Conservation (phyloP, 2,797 vertebrate genomes). For the Notamacropus eugenii region DNA sequence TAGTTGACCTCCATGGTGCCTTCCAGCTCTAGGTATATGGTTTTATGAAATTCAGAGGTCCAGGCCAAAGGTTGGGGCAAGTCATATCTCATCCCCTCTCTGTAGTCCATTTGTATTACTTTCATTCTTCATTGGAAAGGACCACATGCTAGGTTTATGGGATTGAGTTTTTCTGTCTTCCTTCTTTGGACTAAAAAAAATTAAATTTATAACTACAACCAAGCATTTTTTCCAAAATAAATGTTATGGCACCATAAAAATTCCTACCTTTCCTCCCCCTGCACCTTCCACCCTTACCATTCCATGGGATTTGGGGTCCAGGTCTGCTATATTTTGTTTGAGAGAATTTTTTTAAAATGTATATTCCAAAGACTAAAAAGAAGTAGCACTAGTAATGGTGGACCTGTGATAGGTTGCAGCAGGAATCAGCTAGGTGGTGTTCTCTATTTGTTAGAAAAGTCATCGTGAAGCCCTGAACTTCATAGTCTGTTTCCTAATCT, state of each 20-base stretch:
- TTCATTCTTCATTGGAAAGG: not conserved
- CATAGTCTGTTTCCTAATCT: not conserved
- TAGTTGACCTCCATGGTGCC: not conserved
- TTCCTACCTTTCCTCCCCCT: not conserved
- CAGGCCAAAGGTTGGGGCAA: not conserved
- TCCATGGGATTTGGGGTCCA: not conserved
- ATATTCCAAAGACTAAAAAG: not conserved
- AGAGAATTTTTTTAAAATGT: not conserved
- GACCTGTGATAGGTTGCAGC: not conserved
- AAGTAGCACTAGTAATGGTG: not conserved
- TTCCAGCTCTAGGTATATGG: not conserved
- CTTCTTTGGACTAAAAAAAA: not conserved
- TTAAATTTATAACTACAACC: not conserved
- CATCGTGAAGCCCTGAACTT: not conserved
- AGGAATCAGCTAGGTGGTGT: not conserved
- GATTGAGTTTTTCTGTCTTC: not conserved
- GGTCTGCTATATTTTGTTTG: not conserved
- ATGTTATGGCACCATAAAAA: not conserved
- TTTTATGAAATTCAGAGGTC: rapidly evolving
- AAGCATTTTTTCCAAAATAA: not conserved
- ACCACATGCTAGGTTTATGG: not conserved
- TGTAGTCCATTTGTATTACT: not conserved
- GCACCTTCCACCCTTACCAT: not conserved
- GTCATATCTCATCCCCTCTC: not conserved
- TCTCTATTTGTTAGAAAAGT: not conserved